Evolutionary conservation across 2,888 invertebrate genomes (phyloP).

Genomic region (Drosophila tanythrix): DNA sequence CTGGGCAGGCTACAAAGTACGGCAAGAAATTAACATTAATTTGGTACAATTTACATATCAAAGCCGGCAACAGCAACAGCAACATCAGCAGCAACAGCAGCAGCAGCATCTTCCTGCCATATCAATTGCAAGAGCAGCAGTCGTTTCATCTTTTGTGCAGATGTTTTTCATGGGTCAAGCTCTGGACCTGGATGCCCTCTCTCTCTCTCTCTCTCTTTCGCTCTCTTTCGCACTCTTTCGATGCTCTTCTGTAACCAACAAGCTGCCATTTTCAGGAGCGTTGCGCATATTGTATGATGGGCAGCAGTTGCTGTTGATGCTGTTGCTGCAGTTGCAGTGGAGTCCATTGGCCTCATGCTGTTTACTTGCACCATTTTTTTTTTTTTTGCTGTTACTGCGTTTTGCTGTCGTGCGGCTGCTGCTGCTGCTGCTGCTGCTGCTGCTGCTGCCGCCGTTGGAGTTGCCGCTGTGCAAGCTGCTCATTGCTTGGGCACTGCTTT

Average conservation of each 20-base stretch:
- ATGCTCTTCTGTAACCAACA: conserved; percentile 41
- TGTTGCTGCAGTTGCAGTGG: conserved; percentile 33
- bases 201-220: not conserved
- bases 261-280: conserved; percentile 67
- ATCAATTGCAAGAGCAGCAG: conserved; percentile 15
- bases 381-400: conserved; percentile 69
- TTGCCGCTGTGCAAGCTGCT: conserved; percentile 62
- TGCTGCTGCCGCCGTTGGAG: conserved; percentile 17
- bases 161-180: conserved; percentile 77
- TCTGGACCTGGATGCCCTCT: conserved; percentile 21
- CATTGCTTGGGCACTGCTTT: conserved; percentile 61
- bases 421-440: conserved; percentile 21
- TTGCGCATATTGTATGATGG: conserved; percentile 49
- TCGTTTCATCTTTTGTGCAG: conserved; percentile 66
- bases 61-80: conserved; percentile 46
- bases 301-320: conserved; percentile 27
- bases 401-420: conserved; percentile 49
- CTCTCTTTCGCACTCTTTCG: not conserved
- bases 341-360: conserved; percentile 81
- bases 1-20: conserved; percentile 31
- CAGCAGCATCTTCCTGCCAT: conserved; percentile 1
- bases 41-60: conserved; percentile 80
- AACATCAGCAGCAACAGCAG: conserved; percentile 32
- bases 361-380: conserved; percentile 78
- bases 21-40: conserved; percentile 67